Conservation (phyloP, 1,140 invertebrate genomes). For the Brachionus plicatilis region DNA sequence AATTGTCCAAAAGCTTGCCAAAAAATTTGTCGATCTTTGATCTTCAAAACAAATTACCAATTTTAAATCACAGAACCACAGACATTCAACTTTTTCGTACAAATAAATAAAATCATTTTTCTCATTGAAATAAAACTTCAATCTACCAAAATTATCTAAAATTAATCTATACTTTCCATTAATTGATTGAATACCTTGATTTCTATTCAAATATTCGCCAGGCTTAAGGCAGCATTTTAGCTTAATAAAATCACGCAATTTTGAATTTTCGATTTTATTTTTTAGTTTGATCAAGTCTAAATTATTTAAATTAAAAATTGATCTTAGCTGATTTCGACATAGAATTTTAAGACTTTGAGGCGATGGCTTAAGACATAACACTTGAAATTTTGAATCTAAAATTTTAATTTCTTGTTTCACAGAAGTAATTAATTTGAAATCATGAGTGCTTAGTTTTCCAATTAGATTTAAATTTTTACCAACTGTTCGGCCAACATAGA, state of each 20-base stretch:
- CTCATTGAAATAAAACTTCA: neutral
- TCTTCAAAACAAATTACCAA: constrained; percentile 12
- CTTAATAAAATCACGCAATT: neutral
- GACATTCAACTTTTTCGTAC: constrained; percentile 7
- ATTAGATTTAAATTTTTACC: neutral
- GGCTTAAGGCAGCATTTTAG: neutral
- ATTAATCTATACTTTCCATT: neutral
- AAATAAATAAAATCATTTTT: neutral
- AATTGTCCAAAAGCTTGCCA: neutral
- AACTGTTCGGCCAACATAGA: neutral
- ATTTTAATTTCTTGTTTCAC: neutral
- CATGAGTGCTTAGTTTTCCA: neutral
- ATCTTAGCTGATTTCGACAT: neutral
- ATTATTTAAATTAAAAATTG: neutral
- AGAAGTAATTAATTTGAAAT: neutral
- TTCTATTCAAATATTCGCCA: neutral
- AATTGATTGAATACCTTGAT: neutral
- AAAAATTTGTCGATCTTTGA: neutral
- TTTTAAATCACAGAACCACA: constrained; percentile 32
- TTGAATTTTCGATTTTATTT: neutral
- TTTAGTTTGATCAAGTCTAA: neutral
- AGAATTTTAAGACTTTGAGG: neutral
- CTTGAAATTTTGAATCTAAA: neutral
- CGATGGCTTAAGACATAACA: neutral
- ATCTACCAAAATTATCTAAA: neutral